Conservation (phyloP, 2,888 invertebrate genomes). For the Junonia oenone region DNA sequence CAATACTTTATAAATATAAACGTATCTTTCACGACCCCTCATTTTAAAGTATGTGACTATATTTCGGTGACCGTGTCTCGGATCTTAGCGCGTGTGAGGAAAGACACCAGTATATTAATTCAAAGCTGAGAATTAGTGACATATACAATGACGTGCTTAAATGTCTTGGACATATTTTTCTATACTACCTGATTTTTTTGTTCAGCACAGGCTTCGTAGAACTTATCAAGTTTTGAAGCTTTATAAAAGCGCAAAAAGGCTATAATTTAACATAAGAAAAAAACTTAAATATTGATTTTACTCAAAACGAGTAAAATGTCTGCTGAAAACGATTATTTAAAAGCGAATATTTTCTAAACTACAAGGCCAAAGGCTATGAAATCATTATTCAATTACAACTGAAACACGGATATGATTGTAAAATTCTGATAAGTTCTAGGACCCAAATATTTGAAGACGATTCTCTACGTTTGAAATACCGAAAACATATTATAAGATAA, state of each 20-base stretch:
- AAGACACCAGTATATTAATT: constrained; percentile 11
- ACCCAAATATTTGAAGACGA: not conserved
- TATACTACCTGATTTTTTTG: constrained; percentile 15
- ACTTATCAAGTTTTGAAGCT: not conserved
- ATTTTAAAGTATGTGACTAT: too few relatives aligned
- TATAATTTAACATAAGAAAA: not conserved
- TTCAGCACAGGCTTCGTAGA: not conserved
- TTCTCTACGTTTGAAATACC: not conserved
- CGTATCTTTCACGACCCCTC: too few relatives aligned
- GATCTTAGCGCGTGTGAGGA: constrained; percentile 6
- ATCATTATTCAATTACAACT: not conserved
- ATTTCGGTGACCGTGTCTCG: not conserved
- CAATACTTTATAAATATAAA: too few relatives aligned
- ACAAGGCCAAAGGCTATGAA: not conserved
- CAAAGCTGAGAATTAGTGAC: constrained; percentile 14
- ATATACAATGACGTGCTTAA: constrained; percentile 15
- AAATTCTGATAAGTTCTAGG: not conserved
- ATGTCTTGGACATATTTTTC: not conserved
- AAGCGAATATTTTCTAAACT: not conserved
- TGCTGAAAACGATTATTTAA: not conserved
- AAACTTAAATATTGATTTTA: not conserved
- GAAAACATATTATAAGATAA: not conserved
- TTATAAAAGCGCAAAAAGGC: not conserved
- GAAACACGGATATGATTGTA: not conserved
- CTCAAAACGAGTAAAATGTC: not conserved